A percentile compares a stretch with the other conserved stretches of the same genome.
These are phyloP conservation scores for Mus musculus DNA, from an alignment of 2,113 vertebrate species.

Conservation along the genomic window GRCm39 chr2:28224001-28224500, in stretches of 20 bases:
- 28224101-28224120: no score
- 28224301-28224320: fast-evolving
- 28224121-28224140: background rate
- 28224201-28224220: fast-evolving
- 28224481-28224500: background rate
- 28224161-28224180: background rate
- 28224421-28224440: fast-evolving
- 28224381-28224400: background rate
- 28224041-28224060: background rate
- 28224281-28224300: fast-evolving
- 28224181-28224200: background rate
- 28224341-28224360: no score
- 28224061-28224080: background rate
- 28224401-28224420: background rate
- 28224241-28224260: background rate
- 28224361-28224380: background rate
- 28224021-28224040: background rate
- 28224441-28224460: fast-evolving
- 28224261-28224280: background rate
- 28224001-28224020: background rate
- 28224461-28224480: no score
- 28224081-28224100: background rate
- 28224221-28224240: no score
- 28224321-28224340: background rate
- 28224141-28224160: background rate